phyloP scores from a whole-genome alignment of 1,140 invertebrate species.

The Papilio aristodemus region DNA sequence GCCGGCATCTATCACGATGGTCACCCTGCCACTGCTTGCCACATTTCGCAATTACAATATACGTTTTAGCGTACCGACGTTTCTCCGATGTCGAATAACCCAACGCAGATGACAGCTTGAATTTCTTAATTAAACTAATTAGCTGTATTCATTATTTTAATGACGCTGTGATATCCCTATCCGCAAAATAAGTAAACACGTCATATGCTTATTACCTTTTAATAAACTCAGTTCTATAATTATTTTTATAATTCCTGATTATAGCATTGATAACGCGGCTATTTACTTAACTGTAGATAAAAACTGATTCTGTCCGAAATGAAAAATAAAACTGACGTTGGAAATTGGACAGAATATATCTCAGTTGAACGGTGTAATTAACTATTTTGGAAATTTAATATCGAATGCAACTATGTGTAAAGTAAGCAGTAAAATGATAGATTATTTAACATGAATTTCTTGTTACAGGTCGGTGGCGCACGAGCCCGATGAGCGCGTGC shows the following conservation, averaged over 20 bases:
- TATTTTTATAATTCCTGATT: too few species aligned
- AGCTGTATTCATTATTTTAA: not conserved
- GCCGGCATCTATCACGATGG: conserved; percentile 64
- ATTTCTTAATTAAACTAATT: conserved; percentile 27
- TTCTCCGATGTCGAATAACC: conserved; percentile 41
- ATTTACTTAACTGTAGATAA: too few species aligned
- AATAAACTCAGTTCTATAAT: too few species aligned
- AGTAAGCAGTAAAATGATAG: not conserved
- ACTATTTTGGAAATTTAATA: too few species aligned
- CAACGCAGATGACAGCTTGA: conserved; percentile 10
- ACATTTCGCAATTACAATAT: conserved; percentile 60
- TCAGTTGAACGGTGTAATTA: too few species aligned
- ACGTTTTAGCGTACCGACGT: conserved; percentile 55
- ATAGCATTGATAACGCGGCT: too few species aligned
- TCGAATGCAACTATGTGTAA: not conserved
- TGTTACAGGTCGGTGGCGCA: conserved; percentile 77
- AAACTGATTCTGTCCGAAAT: too few species aligned
- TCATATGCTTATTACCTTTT: too few species aligned
- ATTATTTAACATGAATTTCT: conserved; percentile 32
- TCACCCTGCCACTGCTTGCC: conserved; percentile 59
- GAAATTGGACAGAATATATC: too few species aligned
- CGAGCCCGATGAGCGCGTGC: conserved; percentile 79
- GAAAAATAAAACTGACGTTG: too few species aligned
- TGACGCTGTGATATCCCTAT: not conserved
- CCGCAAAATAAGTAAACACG: too few species aligned